These are phyloP conservation scores for Eublepharis macularius DNA, from an alignment of 2,113 vertebrate genomes.

Conservation along the genomic window DNA sequence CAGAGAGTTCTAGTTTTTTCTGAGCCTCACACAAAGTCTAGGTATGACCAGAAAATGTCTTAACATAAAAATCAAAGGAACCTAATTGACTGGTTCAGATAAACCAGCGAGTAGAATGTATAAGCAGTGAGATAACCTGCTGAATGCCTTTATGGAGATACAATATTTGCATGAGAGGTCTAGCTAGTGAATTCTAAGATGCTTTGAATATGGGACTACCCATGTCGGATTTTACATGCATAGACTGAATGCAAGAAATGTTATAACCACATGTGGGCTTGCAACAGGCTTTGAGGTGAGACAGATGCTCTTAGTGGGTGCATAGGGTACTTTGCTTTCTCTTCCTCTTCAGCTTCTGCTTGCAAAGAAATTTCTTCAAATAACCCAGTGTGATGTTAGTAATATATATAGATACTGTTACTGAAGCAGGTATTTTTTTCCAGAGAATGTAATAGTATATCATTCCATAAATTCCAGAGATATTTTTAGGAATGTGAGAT, in stretches of 20 bases:
- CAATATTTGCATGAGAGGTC: neutral
- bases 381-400: neutral
- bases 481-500: neutral
- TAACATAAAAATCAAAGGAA: neutral
- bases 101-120: neutral
- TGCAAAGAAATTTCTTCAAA: neutral
- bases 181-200: neutral
- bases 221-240: neutral
- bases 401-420: neutral
- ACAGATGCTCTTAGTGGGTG: neutral
- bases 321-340: neutral
- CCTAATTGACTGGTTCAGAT: neutral
- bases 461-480: rapidly evolving
- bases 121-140: neutral
- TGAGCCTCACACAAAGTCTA: too few relatives aligned
- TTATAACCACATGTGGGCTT: neutral
- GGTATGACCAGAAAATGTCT: too few relatives aligned
- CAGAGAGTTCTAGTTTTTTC: too few relatives aligned
- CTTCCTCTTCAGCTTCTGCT: neutral
- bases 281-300: neutral
- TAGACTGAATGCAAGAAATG: neutral
- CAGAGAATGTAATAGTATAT: neutral
- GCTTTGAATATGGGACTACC: neutral
- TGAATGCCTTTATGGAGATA: neutral
- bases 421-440: neutral